Evolutionary conservation across 2,888 invertebrate genomes (phyloP).

Genomic region (Eupithecia exiguata): DNA sequence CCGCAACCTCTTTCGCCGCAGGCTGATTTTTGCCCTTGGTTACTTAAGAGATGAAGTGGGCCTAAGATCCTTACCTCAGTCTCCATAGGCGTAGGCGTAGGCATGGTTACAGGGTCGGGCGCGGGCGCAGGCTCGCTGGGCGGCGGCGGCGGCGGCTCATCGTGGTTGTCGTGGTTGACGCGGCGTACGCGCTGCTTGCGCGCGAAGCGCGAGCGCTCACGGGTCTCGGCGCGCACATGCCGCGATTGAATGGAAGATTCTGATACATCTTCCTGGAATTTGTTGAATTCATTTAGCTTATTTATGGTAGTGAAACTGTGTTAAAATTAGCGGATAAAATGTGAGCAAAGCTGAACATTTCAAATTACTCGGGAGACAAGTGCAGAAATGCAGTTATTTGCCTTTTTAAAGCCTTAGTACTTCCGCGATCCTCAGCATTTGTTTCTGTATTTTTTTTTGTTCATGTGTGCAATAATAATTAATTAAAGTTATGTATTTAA

Average conservation of each 20-base stretch:
- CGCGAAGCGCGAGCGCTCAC: slow-evolving; percentile 91
- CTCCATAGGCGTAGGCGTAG: background rate
- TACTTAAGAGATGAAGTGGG: too few relatives aligned
- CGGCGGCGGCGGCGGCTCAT: slow-evolving; percentile 66
- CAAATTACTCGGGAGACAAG: background rate
- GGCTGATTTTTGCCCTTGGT: too few relatives aligned
- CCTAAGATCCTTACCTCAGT: background rate
- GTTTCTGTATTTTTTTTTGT: background rate
- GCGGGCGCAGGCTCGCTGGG: slow-evolving; percentile 78
- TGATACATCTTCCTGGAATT: slow-evolving; percentile 87
- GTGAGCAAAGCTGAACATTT: background rate
- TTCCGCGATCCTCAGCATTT: background rate
- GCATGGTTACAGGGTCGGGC: slow-evolving; percentile 31
- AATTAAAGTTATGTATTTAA: too few relatives aligned
- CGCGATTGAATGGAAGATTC: slow-evolving; percentile 88
- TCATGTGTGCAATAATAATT: too few relatives aligned
- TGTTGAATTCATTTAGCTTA: background rate
- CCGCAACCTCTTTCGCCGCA: too few relatives aligned
- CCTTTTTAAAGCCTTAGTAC: background rate
- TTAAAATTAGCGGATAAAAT: background rate
- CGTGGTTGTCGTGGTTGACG: slow-evolving; percentile 37
- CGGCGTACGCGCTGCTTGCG: slow-evolving; percentile 61
- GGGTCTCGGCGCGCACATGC: slow-evolving; percentile 90
- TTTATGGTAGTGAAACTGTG: too few relatives aligned
- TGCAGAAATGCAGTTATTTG: background rate